These are phyloP conservation scores for Pollimyrus isidori DNA, from an alignment of 2,113 vertebrate genomes.

Conservation along the genomic window DNA sequence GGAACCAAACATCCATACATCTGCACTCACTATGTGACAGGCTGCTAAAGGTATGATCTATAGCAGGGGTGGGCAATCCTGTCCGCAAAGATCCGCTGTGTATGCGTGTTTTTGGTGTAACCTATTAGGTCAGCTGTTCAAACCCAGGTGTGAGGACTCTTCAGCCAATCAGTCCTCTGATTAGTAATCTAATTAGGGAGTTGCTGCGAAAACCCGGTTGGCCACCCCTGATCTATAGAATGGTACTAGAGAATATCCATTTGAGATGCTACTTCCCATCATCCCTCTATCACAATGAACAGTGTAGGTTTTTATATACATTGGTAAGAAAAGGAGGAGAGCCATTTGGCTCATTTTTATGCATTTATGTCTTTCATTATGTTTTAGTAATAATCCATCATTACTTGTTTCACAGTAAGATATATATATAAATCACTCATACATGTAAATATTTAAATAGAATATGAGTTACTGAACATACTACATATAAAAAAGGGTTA, in stretches of 20 bases:
- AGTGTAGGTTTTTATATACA: neutral
- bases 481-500: neutral
- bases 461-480: neutral
- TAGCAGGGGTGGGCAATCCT: neutral
- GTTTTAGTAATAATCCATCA: neutral
- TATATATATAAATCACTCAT: neutral
- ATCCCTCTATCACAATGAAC: neutral
- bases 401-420: neutral
- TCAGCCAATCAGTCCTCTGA: too few species aligned
- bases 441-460: neutral
- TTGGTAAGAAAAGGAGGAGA: neutral
- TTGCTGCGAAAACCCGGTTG: too few species aligned
- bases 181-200: too few species aligned
- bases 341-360: neutral
- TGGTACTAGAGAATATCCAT: neutral
- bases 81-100: too few species aligned
- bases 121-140: too few species aligned
- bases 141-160: too few species aligned
- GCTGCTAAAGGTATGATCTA: neutral
- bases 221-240: neutral
- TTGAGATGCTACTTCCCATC: neutral
- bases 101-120: too few species aligned
- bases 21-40: neutral
- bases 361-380: neutral
- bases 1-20: neutral